Evolutionary conservation across 2,797 vertebrate species (phyloP), one percentile per base, ranked within the genome.

Genomic region (Eleutherodactylus coqui): DNA sequence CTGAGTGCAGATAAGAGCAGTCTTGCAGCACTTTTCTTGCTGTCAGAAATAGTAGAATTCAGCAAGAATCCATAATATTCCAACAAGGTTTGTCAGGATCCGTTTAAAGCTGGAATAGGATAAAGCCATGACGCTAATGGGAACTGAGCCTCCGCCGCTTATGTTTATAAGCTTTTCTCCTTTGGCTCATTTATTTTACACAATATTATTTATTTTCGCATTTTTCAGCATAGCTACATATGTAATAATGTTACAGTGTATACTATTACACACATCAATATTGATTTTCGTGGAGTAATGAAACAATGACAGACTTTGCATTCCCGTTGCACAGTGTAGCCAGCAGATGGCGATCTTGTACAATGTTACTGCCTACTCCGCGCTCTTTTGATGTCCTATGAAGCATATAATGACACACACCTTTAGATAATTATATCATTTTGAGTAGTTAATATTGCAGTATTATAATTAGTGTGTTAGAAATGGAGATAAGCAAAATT

Each of bases 341-440:
- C 75, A 76, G 75, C 47, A 76, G 75, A 34, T 76, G 75, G 75
- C 75, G 27, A 19, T 19, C 27, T 76, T 34, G 49, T 27, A 73
- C 8, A 73, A n/a, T 27, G 45, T 73, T 34, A 27, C n/a, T 43
- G 13, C 24, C 24, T 73, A 29, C 3, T 6, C 6, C 10, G 27
- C 38, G 29, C 27, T 47, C n/a, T 47, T n/a, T 16, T 47, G 70
- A 14, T 43, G 24, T n/a, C 13, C 41, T 29, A 17, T 47, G n/a
- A n/a, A 43, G 38, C 21, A 41, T 72, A 43, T 32, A 64, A 64
- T 64, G 16, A 8, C 29, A 64, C 19, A 5, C 60, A 32, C 58
- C 24, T 0, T 55, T 55, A 55, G 53, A 49, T n/a, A 60, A 60
- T 60, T 60, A 60, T n/a, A 60, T 27, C 14, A 60, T 29, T 29